Evolutionary conservation across 2,113 vertebrate genomes (phyloP), one percentile per base, ranked within the genome.

Genomic region (Hassar affinis): DNA sequence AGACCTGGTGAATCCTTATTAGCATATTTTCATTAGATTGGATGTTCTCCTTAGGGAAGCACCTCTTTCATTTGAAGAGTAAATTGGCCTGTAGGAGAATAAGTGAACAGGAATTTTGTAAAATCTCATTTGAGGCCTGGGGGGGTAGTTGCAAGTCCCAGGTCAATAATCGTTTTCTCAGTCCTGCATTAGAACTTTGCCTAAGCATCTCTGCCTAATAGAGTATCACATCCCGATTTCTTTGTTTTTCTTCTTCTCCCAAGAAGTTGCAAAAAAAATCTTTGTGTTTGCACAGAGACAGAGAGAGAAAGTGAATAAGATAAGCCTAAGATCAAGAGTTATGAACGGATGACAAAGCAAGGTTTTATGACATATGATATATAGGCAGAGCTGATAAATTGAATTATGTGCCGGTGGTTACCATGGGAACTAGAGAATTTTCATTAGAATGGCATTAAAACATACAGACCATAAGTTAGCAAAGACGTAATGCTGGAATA

Each of bases 91-190:
- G 33, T 68, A 30, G 56, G 51, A 51, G 81, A 74, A 59, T 20
- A n/a, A 15, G 56, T 62, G 47, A 9, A 56, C 33, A 22, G 51
- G 51, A 69, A n/a, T 74, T 79, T 22, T 72, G 56, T 33, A 11
- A 51, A 84, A 68, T 78, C 83, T 84, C 74, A 61, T 77, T 35
- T 59, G 56, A 81, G 27, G 61, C 72, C 38, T 81, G 15, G 57
- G 68, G 51, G 25, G 51, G 25, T 69, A 33, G 62, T 72, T 52
- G 25, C 47, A 84, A n/a, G 75, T 69, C 62, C 59, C 64, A 18
- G 35, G 47, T 81, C 78, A 62, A 84, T 81, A 56, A 81, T 56
- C n/a, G 42, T 8, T 30, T 81, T 80, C 15, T 54, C 15, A 35
- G 4, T 49, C 49, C 79, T 61, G 45, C 80, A 75, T 74, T 47